A percentile compares a stretch with the other conserved stretches of the same genome.
Evolutionary conservation across 1,140 invertebrate species (phyloP).

Genomic region (Atopsyche davidsoni): DNA sequence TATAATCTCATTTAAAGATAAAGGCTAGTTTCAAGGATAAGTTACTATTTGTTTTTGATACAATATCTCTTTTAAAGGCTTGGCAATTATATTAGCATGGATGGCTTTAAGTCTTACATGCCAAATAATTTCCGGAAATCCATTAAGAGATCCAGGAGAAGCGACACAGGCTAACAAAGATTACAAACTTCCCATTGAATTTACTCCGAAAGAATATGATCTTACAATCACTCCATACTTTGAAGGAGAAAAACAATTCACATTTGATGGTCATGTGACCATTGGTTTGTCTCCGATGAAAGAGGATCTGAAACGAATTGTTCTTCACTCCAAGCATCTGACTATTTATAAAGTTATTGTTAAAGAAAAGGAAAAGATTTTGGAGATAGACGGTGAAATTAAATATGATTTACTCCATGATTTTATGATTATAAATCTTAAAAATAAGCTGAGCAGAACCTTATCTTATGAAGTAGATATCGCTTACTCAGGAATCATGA

Average conservation of each 20-base stretch:
- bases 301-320: slow-evolving; percentile 4
- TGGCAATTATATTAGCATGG: neutral
- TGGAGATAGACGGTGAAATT: too few species aligned
- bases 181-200: neutral
- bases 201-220: slow-evolving; percentile 3
- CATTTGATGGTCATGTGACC: slow-evolving; percentile 16
- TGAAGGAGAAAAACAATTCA: slow-evolving; percentile 14
- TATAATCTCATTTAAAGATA: too few species aligned
- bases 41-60: neutral
- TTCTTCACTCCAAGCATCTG: slow-evolving; percentile 13
- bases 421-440: too few species aligned
- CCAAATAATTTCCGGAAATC: too few species aligned
- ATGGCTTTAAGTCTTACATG: neutral
- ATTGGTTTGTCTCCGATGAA: slow-evolving; percentile 1
- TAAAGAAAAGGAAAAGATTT: too few species aligned
- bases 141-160: too few species aligned
- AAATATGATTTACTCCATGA: too few species aligned
- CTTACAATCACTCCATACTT: slow-evolving; percentile 15
- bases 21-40: neutral
- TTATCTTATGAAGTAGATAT: too few species aligned
- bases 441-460: too few species aligned
- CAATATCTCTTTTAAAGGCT: neutral
- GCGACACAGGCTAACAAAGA: too few species aligned
- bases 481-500: slow-evolving; percentile 43
- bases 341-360: slow-evolving; percentile 25